Conservation (phyloP, 2,113 vertebrate genomes). For the Larimichthys polyactis region DNA sequence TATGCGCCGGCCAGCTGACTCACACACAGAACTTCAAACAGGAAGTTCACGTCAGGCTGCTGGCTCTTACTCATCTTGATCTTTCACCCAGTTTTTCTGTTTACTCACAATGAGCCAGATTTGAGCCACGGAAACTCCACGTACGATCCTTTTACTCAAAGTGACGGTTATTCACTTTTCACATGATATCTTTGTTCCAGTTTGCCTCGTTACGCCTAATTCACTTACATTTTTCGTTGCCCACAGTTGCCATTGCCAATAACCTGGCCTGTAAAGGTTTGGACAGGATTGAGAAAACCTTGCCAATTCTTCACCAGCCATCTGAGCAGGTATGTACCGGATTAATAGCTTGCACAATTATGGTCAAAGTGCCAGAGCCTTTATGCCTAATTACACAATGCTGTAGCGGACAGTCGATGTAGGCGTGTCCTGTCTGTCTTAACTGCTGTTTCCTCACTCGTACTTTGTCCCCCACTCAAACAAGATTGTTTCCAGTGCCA, state of each 20-base stretch:
- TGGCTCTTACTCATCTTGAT: constrained; percentile 26
- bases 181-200: background rate
- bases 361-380: background rate
- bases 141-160: background rate
- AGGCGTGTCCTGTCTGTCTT: constrained; percentile 10
- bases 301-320: constrained; percentile 92
- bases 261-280: constrained; percentile 92
- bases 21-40: constrained; percentile 23
- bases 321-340: constrained; percentile 85
- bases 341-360: background rate
- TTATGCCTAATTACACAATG: constrained; percentile 19
- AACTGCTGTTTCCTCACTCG: constrained; percentile 4
- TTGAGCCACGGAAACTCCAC: background rate
- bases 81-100: constrained; percentile 59
- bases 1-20: constrained; percentile 21
- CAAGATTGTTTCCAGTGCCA: constrained; percentile 78
- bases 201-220: background rate
- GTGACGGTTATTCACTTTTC: background rate
- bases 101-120: background rate
- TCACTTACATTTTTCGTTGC: background rate
- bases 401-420: background rate
- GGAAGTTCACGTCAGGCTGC: constrained; percentile 21
- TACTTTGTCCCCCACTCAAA: constrained; percentile 13
- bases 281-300: constrained; percentile 92
- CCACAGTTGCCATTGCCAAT: constrained; percentile 90